Evolutionary conservation across 2,113 vertebrate genomes (phyloP).

Genomic region (Triplophysa tibetana): DNA sequence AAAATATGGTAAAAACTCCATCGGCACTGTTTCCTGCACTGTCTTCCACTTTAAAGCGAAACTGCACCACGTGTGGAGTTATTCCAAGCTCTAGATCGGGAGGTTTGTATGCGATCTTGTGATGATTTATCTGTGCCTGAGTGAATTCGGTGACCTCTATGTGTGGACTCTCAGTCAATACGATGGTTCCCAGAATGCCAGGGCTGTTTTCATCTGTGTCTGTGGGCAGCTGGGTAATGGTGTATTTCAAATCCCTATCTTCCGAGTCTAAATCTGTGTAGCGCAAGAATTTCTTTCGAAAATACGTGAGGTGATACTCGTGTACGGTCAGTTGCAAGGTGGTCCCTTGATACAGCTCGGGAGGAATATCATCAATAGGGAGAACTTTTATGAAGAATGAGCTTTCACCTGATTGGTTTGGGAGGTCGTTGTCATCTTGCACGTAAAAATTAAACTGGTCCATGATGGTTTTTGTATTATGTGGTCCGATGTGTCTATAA

Average conservation of each 20-base stretch:
- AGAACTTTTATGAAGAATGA: conserved; percentile 84
- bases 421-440: conserved; percentile 94
- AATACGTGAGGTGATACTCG: conserved; percentile 86
- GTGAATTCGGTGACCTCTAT: conserved; percentile 84
- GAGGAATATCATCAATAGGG: conserved; percentile 88
- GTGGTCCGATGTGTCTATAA: conserved; percentile 85
- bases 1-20: conserved; percentile 84
- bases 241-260: conserved; percentile 87
- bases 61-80: conserved; percentile 85
- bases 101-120: conserved; percentile 90
- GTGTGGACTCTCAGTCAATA: conserved; percentile 85
- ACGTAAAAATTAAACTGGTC: conserved; percentile 87
- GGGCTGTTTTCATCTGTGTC: conserved; percentile 88
- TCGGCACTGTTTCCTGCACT: conserved; percentile 77
- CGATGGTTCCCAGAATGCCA: conserved; percentile 77
- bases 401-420: conserved; percentile 83
- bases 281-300: conserved; percentile 84
- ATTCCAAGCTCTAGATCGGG: conserved; percentile 90
- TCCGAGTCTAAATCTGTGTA: conserved; percentile 93
- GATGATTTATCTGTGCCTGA: conserved; percentile 95
- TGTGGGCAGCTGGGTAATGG: conserved; percentile 79
- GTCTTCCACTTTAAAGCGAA: conserved; percentile 89
- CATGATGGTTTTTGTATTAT: conserved; percentile 80
- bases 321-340: conserved; percentile 88
- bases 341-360: conserved; percentile 81